A percentile compares a stretch with the other conserved stretches of the same genome.
Conservation (phyloP, 2,113 vertebrate genomes). For the Fregata magnificens region DNA sequence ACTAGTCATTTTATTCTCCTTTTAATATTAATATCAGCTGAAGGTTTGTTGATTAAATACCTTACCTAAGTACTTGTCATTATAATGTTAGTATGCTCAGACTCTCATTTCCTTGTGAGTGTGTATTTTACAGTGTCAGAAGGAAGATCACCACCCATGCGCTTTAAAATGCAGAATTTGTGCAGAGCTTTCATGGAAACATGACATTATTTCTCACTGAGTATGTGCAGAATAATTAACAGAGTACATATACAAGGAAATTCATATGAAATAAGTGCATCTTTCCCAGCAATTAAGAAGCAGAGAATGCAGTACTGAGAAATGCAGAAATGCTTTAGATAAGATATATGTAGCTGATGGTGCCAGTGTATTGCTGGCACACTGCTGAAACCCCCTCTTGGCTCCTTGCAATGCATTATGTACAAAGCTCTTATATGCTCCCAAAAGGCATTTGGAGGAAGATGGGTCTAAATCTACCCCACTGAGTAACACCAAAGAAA, state of each 20-base stretch:
- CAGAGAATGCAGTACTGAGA: background rate
- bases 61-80: background rate
- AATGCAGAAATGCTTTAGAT: background rate
- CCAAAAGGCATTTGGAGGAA: background rate
- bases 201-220: background rate
- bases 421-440: background rate
- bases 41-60: background rate
- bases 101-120: background rate
- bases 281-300: background rate
- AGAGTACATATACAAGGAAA: background rate
- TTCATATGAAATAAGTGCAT: background rate
- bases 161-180: background rate
- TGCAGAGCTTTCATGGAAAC: background rate
- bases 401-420: background rate
- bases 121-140: background rate
- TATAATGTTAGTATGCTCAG: background rate
- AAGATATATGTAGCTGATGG: background rate
- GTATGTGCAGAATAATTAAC: background rate
- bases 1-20: background rate
- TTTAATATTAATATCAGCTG: background rate
- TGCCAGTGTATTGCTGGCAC: background rate
- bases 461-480: background rate
- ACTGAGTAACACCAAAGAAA: background rate
- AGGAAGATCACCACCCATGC: background rate
- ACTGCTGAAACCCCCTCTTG: background rate